A percentile compares a stretch with the other conserved stretches of the same genome.
These are phyloP conservation scores for Donacobius atricapilla DNA, from an alignment of 2,113 vertebrate genomes.

Conservation along the genomic window DNA sequence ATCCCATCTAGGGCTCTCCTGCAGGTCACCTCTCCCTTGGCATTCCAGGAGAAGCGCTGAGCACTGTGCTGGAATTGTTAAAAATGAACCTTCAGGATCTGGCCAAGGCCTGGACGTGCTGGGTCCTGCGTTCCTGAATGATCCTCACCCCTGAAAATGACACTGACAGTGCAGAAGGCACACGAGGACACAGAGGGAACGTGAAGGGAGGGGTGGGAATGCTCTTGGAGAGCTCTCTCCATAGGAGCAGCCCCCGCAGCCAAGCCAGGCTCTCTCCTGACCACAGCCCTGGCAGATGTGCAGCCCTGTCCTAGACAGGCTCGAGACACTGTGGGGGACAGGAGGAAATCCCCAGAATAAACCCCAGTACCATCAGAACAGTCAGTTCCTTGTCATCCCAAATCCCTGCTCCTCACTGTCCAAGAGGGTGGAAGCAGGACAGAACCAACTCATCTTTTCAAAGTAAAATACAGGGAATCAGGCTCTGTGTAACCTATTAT, in stretches of 20 bases:
- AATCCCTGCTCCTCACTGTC: not conserved
- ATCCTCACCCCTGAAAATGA: not conserved
- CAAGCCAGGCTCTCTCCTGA: not conserved
- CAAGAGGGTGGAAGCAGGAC: not conserved
- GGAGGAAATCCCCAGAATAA: not conserved
- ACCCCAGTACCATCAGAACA: not conserved
- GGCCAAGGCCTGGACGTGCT: not conserved
- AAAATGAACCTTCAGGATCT: not conserved
- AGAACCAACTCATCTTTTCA: not conserved
- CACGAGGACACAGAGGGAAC: accelerated
- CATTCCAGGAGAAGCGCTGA: not conserved
- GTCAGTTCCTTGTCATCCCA: not conserved
- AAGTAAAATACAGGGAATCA: not conserved
- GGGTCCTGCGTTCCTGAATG: not conserved
- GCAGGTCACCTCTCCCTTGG: not conserved
- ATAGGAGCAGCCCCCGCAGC: not conserved
- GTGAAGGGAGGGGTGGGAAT: not conserved
- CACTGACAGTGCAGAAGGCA: not conserved
- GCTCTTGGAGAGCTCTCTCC: not conserved
- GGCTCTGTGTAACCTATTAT: accelerated
- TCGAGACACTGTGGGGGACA: accelerated
- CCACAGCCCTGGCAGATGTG: not conserved
- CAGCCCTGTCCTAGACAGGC: not conserved
- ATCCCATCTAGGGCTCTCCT: not conserved
- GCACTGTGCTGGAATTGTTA: not conserved